Evolutionary conservation across 2,113 vertebrate genomes (phyloP), one percentile per base, ranked within the genome.

Genomic region (Columbina picui): DNA sequence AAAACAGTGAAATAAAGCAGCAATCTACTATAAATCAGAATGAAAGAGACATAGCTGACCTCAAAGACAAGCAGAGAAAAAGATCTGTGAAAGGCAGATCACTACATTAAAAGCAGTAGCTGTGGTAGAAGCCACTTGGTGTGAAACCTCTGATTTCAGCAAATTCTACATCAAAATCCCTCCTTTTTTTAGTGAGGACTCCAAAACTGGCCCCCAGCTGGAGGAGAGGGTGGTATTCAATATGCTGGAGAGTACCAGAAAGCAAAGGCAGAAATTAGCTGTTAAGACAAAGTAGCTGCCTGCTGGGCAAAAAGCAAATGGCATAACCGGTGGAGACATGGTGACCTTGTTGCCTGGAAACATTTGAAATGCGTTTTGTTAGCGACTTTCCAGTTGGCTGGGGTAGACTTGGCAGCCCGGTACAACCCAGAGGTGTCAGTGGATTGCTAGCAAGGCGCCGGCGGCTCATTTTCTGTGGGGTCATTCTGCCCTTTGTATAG

Each of bases 321-420:
- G 56, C 59, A 77, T 73, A 88, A 78, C 64, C 0, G 0, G 55
- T 52, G 64, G 77, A 95, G 73, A 81, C 32, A 2, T 12, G 32
- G 47, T 92, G 76, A 87, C 86, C 68, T 81, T 86, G 86, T 92
- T 96, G 93, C 93, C 83, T 78, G 83, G 86, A 92, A 77, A 95
- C 93, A 63, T 85, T 65, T 80, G 13, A 85, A 88, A 34, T 10
- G n/a, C 29, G 67, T 70, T 95, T 93, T 93, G 70, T 90, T 77
- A 80, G 49, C 45, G 79, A 50, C 89, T 74, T 90, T 47, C 43
- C 47, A 30, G 76, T 81, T 87, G 93, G 47, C 91, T 47, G 53
- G 67, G 45, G 19, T 22, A 74, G 73, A 38, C 38, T 55, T 87
- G 77, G 89, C 84, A 95, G 73, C 13, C 64, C 47, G n/a, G 47